Conservation (phyloP, 30 jellyfish, hydroid and myxozoan species). For the Hydractinia symbiolongicarpus region DNA sequence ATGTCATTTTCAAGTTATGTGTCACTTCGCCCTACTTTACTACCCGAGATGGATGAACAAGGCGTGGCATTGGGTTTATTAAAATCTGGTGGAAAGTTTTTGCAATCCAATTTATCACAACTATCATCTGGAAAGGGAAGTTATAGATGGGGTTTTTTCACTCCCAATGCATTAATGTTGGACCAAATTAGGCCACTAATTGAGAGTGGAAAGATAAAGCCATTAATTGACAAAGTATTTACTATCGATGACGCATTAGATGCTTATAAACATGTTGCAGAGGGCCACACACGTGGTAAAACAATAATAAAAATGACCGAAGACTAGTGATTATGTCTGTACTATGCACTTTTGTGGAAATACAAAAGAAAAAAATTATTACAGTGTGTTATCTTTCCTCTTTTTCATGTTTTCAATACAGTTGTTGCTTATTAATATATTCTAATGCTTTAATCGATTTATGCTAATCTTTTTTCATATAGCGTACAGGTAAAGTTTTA, state of each 20-base stretch:
- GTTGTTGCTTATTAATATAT: not conserved
- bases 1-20: slow-evolving; percentile 39
- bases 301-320: slow-evolving; percentile 29
- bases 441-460: not conserved
- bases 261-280: slow-evolving; percentile 42
- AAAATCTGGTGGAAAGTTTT: slow-evolving; percentile 41
- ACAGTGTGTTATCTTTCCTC: not conserved
- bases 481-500: not conserved
- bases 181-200: slow-evolving; percentile 42
- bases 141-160: slow-evolving; percentile 82
- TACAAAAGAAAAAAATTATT: not conserved
- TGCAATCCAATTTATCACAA: slow-evolving; percentile 24
- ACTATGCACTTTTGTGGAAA: not conserved
- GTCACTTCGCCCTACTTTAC: slow-evolving; percentile 65
- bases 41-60: slow-evolving; percentile 53
- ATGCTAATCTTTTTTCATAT: not conserved
- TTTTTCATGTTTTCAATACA: not conserved
- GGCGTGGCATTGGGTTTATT: slow-evolving; percentile 60
- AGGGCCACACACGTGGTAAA: slow-evolving; percentile 70
- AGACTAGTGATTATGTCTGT: not conserved
- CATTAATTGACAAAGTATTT: slow-evolving; percentile 52
- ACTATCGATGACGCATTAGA: slow-evolving; percentile 45
- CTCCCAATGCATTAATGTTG: slow-evolving; percentile 63
- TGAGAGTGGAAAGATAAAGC: slow-evolving; percentile 49
- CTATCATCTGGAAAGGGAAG: slow-evolving; percentile 51